These are phyloP conservation scores for Unio pictorum DNA, from an alignment of 2,888 invertebrate genomes.

Conservation along the genomic window DNA sequence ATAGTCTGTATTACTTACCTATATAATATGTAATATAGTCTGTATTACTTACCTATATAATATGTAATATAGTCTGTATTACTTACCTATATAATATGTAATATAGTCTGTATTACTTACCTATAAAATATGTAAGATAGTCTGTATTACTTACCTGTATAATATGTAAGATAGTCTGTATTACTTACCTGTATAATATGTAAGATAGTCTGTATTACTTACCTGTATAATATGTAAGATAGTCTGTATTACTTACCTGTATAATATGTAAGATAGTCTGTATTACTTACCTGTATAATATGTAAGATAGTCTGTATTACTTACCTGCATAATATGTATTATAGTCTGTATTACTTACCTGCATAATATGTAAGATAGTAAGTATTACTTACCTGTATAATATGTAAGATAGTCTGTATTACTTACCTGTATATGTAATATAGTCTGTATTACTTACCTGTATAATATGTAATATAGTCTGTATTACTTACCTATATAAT, in stretches of 20 bases:
- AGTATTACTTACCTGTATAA: conserved; percentile 60
- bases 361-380: too few species aligned
- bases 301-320: too few species aligned
- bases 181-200: conserved; percentile 69
- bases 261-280: conserved; percentile 71
- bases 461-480: too few species aligned
- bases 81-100: conserved; percentile 17
- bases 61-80: conserved; percentile 69
- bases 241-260: conserved; percentile 45
- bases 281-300: conserved; percentile 16
- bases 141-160: conserved; percentile 17
- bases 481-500: too few species aligned
- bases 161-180: too few species aligned
- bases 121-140: conserved; percentile 72
- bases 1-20: conserved; percentile 52
- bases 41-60: conserved; percentile 60
- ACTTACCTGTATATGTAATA: too few species aligned
- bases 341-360: conserved; percentile 52
- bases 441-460: too few species aligned
- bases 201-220: conserved; percentile 64
- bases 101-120: conserved; percentile 27
- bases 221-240: too few species aligned
- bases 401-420: conserved; percentile 68
- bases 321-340: conserved; percentile 71
- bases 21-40: too few species aligned